Percentiles rank a stretch among this genome's conserved stretches.
phyloP scores from a whole-genome alignment of 1,140 invertebrate species.

The Neotoxoptera formosana region DNA sequence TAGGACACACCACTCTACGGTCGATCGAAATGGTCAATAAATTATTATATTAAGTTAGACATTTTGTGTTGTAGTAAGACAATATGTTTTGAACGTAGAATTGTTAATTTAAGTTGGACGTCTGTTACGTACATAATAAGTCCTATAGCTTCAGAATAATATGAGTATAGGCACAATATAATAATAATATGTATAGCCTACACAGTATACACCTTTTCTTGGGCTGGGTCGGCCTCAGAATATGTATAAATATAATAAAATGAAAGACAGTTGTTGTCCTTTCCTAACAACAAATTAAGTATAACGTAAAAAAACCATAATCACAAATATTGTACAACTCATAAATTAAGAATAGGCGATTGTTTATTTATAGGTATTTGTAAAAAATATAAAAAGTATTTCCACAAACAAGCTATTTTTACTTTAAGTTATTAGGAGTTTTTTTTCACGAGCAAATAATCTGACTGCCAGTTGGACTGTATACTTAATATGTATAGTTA shows the following conservation, averaged over 20 bases:
- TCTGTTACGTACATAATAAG: too few relatives aligned
- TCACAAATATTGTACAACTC: neutral
- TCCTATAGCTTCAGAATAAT: too few relatives aligned
- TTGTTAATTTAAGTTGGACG: too few relatives aligned
- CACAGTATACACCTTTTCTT: too few relatives aligned
- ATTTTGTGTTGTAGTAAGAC: too few relatives aligned
- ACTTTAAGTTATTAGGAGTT: neutral
- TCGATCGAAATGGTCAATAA: too few relatives aligned
- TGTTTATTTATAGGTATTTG: neutral
- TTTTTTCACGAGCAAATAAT: neutral
- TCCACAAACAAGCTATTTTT: neutral
- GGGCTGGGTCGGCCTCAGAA: too few relatives aligned
- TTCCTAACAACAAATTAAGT: neutral
- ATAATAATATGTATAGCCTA: too few relatives aligned
- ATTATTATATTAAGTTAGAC: too few relatives aligned
- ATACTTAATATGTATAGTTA: neutral
- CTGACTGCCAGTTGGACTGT: conserved; percentile 9
- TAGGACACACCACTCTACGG: too few relatives aligned
- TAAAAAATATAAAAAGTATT: neutral
- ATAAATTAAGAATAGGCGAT: neutral
- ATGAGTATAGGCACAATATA: too few relatives aligned
- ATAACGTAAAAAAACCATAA: neutral
- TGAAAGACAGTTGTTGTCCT: neutral
- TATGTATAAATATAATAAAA: neutral
- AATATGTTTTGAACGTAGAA: too few relatives aligned